phyloP scores from a whole-genome alignment of 2,888 invertebrate genomes.

The Mesorhabditis belari region DNA sequence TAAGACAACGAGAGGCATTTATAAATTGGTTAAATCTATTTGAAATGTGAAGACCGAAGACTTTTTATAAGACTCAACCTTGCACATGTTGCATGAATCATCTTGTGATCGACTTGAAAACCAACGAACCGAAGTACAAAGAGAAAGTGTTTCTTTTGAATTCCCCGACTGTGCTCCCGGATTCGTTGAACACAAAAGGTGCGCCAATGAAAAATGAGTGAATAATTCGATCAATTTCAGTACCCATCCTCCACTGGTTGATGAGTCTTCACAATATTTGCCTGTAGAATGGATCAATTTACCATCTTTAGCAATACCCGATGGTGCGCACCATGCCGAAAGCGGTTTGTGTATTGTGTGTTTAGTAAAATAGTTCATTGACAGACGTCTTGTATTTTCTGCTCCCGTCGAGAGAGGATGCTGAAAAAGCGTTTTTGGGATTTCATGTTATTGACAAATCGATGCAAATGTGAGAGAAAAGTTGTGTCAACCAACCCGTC shows the following conservation, averaged over 20 bases:
- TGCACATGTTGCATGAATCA: too few relatives aligned
- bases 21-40: too few relatives aligned
- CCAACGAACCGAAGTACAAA: too few relatives aligned
- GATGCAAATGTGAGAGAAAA: constrained; percentile 61
- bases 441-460: constrained; percentile 95
- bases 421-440: constrained; percentile 81
- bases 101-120: too few relatives aligned
- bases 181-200: too few relatives aligned
- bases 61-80: too few relatives aligned
- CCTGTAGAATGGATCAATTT: constrained; percentile 88
- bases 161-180: too few relatives aligned
- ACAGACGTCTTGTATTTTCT: constrained; percentile 89
- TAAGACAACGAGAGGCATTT: too few relatives aligned
- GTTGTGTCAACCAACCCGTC: neutral
- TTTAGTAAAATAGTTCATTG: constrained; percentile 1
- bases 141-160: too few relatives aligned
- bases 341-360: constrained; percentile 58
- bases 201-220: too few relatives aligned
- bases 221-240: too few relatives aligned
- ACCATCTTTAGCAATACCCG: constrained; percentile 90
- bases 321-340: constrained; percentile 92
- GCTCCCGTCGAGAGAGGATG: constrained; percentile 77
- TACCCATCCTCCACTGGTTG: constrained; percentile 75
- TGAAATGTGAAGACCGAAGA: too few relatives aligned
- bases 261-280: constrained; percentile 61